Conservation (phyloP, 2,113 vertebrate species). For the Candoia aspera region DNA sequence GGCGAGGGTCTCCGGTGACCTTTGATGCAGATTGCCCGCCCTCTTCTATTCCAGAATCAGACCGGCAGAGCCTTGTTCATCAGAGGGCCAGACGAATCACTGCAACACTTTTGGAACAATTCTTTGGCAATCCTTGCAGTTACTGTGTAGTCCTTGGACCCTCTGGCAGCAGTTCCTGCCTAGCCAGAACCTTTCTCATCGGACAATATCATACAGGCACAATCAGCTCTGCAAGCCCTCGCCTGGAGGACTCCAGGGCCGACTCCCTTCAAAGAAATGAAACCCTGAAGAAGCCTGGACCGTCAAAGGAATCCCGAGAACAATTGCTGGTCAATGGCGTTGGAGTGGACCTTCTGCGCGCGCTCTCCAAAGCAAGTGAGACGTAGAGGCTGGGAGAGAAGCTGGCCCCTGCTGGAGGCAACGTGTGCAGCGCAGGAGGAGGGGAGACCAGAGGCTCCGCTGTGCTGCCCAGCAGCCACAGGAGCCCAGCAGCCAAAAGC, state of each 20-base stretch:
- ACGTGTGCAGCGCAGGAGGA: slow-evolving; percentile 26
- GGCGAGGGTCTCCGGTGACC: background rate
- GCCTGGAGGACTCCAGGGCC: slow-evolving; percentile 13
- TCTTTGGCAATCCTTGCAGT: background rate
- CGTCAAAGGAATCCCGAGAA: slow-evolving; percentile 55
- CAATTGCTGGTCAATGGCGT: slow-evolving; percentile 38
- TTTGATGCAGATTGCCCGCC: no score
- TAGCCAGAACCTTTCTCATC: slow-evolving; percentile 42
- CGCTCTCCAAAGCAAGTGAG: background rate
- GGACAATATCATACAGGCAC: slow-evolving; percentile 19
- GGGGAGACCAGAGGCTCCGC: slow-evolving; percentile 48
- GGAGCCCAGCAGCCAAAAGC: slow-evolving; percentile 53
- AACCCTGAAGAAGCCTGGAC: slow-evolving; percentile 21
- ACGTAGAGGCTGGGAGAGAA: slow-evolving; percentile 47
- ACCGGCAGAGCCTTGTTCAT: no score
- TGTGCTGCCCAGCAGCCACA: slow-evolving; percentile 33
- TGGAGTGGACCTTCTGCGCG: slow-evolving; percentile 2
- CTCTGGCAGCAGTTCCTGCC: slow-evolving; percentile 44
- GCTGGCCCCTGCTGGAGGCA: slow-evolving; percentile 47
- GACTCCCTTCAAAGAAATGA: background rate
- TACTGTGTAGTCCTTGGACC: background rate
- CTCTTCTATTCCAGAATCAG: no score
- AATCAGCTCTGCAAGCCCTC: slow-evolving; percentile 14
- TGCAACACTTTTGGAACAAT: background rate
- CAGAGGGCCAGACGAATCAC: background rate